Conservation (phyloP, 1,140 invertebrate species). For the Phymastichus coffea region DNA sequence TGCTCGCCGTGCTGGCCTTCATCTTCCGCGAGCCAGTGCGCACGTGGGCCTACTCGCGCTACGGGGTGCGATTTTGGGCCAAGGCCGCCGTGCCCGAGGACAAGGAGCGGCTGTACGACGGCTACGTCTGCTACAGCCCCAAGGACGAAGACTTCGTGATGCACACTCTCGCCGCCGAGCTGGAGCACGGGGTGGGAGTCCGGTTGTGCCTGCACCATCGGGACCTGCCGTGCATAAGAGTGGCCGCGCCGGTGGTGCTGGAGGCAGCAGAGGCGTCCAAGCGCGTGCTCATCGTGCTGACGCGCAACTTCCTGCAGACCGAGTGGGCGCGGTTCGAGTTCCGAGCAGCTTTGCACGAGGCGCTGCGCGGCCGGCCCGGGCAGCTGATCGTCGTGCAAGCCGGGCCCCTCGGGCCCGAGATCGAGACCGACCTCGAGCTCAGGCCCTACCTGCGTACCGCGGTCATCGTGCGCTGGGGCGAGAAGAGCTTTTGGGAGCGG, state of each 20-base stretch:
- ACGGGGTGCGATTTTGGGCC: slow-evolving; percentile 76
- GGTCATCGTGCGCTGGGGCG: slow-evolving; percentile 80
- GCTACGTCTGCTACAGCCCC: slow-evolving; percentile 88
- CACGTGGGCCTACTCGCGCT: slow-evolving; percentile 85
- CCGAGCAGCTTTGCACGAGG: slow-evolving; percentile 80
- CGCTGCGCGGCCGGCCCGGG: slow-evolving; percentile 77
- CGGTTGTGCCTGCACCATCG: slow-evolving; percentile 85
- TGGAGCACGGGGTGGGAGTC: slow-evolving; percentile 77
- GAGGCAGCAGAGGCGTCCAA: slow-evolving; percentile 85
- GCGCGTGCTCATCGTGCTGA: slow-evolving; percentile 76
- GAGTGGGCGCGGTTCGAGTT: slow-evolving; percentile 86
- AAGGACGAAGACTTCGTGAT: slow-evolving; percentile 89
- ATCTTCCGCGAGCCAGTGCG: slow-evolving; percentile 81
- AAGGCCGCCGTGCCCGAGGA: slow-evolving; percentile 61
- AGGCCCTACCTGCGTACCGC: slow-evolving; percentile 84
- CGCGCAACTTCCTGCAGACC: slow-evolving; percentile 81
- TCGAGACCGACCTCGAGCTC: slow-evolving; percentile 83
- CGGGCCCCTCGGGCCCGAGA: slow-evolving; percentile 73
- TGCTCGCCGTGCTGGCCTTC: slow-evolving; percentile 75
- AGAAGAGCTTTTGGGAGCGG: slow-evolving; percentile 90
- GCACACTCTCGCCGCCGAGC: slow-evolving; percentile 77
- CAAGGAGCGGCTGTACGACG: slow-evolving; percentile 86
- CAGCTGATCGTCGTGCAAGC: slow-evolving; percentile 87
- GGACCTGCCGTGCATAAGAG: slow-evolving; percentile 76
- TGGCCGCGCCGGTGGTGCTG: slow-evolving; percentile 73